phyloP scores from a whole-genome alignment of 2,888 invertebrate species.

The Keiferia lycopersicella region DNA sequence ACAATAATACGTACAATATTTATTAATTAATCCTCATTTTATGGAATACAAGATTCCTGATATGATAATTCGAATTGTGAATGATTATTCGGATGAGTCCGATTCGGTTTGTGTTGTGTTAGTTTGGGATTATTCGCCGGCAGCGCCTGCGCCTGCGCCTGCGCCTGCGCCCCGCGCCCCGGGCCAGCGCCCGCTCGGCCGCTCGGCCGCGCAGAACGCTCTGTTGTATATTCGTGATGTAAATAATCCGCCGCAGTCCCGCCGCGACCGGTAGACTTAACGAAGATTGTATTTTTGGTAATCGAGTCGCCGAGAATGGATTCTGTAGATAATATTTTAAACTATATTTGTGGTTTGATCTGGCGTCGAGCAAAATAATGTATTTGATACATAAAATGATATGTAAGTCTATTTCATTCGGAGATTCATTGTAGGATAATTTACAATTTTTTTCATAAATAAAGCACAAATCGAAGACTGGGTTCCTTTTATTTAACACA shows the following conservation, averaged over 20 bases:
- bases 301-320: constrained; percentile 78
- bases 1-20: constrained; percentile 9
- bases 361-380: constrained; percentile 79
- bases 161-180: neutral
- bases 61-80: neutral
- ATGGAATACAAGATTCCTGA: constrained; percentile 1
- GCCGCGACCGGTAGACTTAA: constrained; percentile 41
- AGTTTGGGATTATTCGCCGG: neutral
- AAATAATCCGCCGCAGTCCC: constrained; percentile 49
- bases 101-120: constrained; percentile 29
- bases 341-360: constrained; percentile 80
- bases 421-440: constrained; percentile 84
- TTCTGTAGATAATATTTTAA: constrained; percentile 81
- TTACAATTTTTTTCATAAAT: constrained; percentile 86
- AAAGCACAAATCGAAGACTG: constrained; percentile 82
- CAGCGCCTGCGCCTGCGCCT: no score
- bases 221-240: constrained; percentile 63
- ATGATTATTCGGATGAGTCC: constrained; percentile 36
- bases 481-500: constrained; percentile 58
- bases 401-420: constrained; percentile 83
- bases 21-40: neutral
- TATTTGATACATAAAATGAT: constrained; percentile 81
- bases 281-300: constrained; percentile 79
- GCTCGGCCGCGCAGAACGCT: constrained; percentile 45
- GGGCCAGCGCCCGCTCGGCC: constrained; percentile 50